These are phyloP conservation scores for Sebastes minor DNA, from an alignment of 2,797 vertebrate species.

Conservation along the genomic window DNA sequence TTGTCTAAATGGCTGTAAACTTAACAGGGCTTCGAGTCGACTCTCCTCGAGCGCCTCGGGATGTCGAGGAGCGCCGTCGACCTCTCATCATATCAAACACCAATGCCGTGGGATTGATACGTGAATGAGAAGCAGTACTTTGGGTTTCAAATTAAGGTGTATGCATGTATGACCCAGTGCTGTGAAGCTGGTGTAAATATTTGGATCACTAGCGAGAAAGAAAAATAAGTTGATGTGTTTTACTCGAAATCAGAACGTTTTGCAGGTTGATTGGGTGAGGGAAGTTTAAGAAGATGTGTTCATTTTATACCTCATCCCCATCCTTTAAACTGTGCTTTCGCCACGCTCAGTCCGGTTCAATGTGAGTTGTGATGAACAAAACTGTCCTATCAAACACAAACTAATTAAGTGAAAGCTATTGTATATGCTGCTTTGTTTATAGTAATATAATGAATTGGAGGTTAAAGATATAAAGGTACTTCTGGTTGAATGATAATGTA, in stretches of 20 bases:
- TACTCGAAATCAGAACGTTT: constrained; percentile 46
- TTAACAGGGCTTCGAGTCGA: constrained; percentile 71
- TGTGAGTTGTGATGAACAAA: constrained; percentile 54
- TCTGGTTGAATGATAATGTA: constrained; percentile 46
- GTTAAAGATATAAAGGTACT: constrained; percentile 52
- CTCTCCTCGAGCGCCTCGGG: constrained; percentile 33
- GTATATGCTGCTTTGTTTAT: constrained; percentile 77
- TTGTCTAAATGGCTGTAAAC: constrained; percentile 66
- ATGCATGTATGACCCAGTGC: constrained; percentile 48
- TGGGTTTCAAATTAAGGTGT: constrained; percentile 10
- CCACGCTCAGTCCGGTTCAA: constrained; percentile 42
- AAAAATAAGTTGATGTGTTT: constrained; percentile 27
- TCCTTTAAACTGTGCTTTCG: constrained; percentile 55
- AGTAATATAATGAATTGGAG: constrained; percentile 54
- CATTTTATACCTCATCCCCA: constrained; percentile 79
- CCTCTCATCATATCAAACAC: constrained; percentile 80
- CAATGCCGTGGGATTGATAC: constrained; percentile 56
- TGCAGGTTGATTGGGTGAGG: constrained; percentile 31
- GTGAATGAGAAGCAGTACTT: constrained; percentile 44
- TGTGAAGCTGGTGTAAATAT: constrained; percentile 62
- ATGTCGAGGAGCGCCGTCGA: constrained; percentile 46
- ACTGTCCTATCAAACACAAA: constrained; percentile 40
- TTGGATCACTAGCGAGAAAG: constrained; percentile 36
- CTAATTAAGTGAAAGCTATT: constrained; percentile 63
- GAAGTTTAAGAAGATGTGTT: constrained; percentile 55